These are phyloP conservation scores for Myotis yumanensis DNA, from an alignment of 2,113 vertebrate genomes.

Conservation along the genomic window DNA sequence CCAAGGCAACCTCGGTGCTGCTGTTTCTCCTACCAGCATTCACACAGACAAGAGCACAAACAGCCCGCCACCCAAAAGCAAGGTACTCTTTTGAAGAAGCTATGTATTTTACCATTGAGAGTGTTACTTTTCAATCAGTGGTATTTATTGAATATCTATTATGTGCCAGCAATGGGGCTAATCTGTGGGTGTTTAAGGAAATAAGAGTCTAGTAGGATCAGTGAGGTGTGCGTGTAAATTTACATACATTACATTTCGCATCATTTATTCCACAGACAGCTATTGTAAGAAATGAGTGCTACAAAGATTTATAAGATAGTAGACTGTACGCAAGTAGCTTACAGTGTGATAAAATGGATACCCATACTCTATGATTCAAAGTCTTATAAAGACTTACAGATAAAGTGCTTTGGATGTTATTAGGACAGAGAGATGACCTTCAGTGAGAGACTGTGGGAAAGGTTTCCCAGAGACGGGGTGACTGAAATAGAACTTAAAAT, in stretches of 20 bases:
- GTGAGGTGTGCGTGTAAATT: neutral
- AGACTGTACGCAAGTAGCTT: neutral
- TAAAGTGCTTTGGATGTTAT: neutral
- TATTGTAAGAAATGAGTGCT: neutral
- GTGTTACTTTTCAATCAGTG: neutral
- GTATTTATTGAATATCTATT: neutral
- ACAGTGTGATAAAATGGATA: neutral
- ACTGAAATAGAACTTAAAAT: constrained; percentile 13
- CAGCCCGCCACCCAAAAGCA: constrained; percentile 93
- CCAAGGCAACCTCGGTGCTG: constrained; percentile 91
- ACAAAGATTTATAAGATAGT: neutral
- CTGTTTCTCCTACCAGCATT: constrained; percentile 94
- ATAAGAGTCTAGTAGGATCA: neutral
- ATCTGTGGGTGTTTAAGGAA: neutral
- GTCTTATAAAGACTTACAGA: neutral
- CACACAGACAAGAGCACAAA: constrained; percentile 94
- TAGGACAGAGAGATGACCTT: neutral
- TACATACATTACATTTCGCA: neutral
- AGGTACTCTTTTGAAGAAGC: constrained; percentile 87
- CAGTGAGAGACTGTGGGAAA: neutral
- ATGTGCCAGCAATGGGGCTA: neutral
- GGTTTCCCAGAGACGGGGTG: neutral
- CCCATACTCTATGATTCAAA: neutral
- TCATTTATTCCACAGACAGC: neutral
- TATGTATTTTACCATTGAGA: neutral